Evolutionary conservation across 2,113 vertebrate species (phyloP).

Genomic region (Rousettus leschenaultii): DNA sequence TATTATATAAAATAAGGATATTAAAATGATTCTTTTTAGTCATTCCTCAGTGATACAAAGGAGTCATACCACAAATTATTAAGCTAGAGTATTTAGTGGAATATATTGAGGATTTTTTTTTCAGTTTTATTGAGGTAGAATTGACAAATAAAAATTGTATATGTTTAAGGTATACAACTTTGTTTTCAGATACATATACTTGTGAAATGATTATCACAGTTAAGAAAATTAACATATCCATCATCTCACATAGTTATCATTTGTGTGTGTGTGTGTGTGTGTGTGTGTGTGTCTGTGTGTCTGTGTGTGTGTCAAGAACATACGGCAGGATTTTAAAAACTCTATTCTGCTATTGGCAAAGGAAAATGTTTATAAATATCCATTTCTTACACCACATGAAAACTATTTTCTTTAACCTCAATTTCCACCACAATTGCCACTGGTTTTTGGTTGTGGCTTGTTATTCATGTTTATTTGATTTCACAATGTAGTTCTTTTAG

Average conservation of each 20-base stretch:
- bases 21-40: slow-evolving; percentile 14
- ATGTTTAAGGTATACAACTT: not conserved
- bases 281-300: no score
- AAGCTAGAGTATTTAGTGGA: not conserved
- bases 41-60: not conserved
- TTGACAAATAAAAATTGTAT: not conserved
- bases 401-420: not conserved
- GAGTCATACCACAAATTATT: not conserved
- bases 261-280: not conserved
- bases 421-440: not conserved
- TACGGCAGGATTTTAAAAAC: not conserved
- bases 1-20: not conserved
- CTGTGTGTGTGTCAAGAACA: not conserved
- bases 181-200: not conserved
- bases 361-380: not conserved
- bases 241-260: not conserved
- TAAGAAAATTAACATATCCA: not conserved
- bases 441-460: not conserved
- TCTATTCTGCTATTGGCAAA: not conserved
- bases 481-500: not conserved
- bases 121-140: not conserved
- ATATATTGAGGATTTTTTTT: not conserved
- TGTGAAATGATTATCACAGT: not conserved
- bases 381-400: not conserved
- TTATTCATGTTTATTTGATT: not conserved